Evolutionary conservation across 2,888 invertebrate genomes (phyloP).

Genomic region (Proisotoma minuta): DNA sequence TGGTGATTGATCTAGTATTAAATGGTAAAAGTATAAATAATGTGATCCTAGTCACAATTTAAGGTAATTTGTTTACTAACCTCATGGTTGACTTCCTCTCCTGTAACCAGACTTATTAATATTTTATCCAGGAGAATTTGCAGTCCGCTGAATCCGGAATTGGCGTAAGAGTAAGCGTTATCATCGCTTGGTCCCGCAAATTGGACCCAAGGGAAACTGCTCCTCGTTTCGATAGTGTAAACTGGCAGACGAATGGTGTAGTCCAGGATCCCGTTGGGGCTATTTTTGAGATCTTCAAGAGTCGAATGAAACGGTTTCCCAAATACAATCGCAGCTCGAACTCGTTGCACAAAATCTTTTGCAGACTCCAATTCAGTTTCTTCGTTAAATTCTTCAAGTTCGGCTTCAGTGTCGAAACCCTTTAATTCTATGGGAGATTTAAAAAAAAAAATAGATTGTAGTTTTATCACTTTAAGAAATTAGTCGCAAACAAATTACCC

Average conservation of each 20-base stretch:
- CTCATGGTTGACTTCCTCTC: conserved; percentile 24
- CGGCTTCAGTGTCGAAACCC: conserved; percentile 24
- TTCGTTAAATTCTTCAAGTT: conserved; percentile 27
- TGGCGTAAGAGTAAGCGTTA: conserved; percentile 39
- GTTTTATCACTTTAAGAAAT: neutral
- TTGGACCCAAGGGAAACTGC: conserved; percentile 21
- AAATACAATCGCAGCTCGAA: conserved; percentile 35
- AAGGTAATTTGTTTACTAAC: conserved; percentile 13
- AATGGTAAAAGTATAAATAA: neutral
- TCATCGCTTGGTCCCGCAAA: conserved; percentile 36
- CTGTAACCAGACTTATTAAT: conserved; percentile 36
- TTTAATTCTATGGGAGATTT: conserved; percentile 14
- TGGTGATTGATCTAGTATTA: conserved; percentile 51
- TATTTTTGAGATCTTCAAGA: conserved; percentile 6
- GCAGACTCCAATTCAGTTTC: conserved; percentile 23
- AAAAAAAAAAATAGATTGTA: neutral
- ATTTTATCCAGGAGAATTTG: conserved; percentile 46
- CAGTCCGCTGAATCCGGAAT: conserved; percentile 40
- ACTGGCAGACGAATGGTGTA: conserved; percentile 36
- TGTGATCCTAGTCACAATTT: neutral
- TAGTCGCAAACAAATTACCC: conserved; percentile 4
- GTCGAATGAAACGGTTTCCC: conserved; percentile 29
- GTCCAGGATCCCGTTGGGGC: conserved; percentile 8
- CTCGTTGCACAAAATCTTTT: conserved; percentile 23
- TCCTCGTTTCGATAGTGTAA: conserved; percentile 29